Evolutionary conservation across 2,888 invertebrate genomes (phyloP), one percentile per base, ranked within the genome.

Genomic region (Oligia fasciuncula): DNA sequence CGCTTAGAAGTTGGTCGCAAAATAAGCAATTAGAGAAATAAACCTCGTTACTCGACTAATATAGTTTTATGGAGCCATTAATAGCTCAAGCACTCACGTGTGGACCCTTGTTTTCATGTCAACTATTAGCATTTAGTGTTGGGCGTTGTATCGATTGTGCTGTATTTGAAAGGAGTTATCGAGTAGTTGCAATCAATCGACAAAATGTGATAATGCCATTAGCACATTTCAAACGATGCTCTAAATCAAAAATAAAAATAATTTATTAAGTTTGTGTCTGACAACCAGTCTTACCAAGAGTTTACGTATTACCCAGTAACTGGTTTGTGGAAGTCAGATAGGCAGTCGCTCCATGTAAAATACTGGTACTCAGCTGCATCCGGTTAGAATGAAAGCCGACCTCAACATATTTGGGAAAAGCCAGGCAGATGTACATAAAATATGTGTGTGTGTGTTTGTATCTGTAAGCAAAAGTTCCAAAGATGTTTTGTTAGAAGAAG

Each of bases 21-120:
- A 90, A 84, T 86, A 81, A 81, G 80, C 84, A 88, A 82, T 90
- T 85, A 85, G 83, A 86, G 83, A 87, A 89, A 91, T 87, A 88
- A 90, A 89, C 72, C 85, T 85, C 76, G 87, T 88, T 88, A 80
- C 83, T 72, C 77, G 66, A 75, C 86, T 86, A 84, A 89, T 89
- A 87, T 78, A 86, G 84, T 79, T 86, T 89, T 91, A 89, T 88
- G 87, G 85, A 85, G 77, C 83, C 76, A 87, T 89, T 90, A 87
- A 89, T 87, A 86, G 87, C 75, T 78, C 68, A 82, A 83, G 81
- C 84, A 88, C 76, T 87, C 80, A 83, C 84, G 84, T 87, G 75
- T 74, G 75, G 79, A 84, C 84, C 80, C 86, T 80, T 83, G 85
- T 82, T 85, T 87, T 85, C 86, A 82, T 84, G 83, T 85, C 81